Evolutionary conservation across 1,140 invertebrate genomes (phyloP), one percentile per base, ranked within the genome.

Genomic region (Musca domestica): DNA sequence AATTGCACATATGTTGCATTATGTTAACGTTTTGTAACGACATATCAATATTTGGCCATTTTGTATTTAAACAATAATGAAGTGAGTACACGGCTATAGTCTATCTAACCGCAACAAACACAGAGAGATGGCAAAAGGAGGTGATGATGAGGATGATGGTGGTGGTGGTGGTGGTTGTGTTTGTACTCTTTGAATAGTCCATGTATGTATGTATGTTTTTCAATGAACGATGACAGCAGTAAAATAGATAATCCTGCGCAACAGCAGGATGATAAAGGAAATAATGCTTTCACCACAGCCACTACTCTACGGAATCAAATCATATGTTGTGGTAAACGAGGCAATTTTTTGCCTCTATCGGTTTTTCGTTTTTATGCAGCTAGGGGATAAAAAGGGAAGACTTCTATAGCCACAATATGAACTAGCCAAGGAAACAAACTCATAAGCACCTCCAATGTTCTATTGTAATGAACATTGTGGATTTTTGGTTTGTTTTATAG

Each of bases 1-100:
- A 56, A 47, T 25, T 19, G 46, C 25, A 64, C 63, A 64, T 64
- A 64, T 64, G 63, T 64, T 64, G 63, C 63, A 49, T 23, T 46
- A 64, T 64, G 63, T 64, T 64, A 64, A 64, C 63, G 46, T 46
- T 27, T 56, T 56, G 52, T 41, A 41, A 41, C 34, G 10, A 22
- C 22, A 56, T 25, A 56, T 56, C 23, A 25, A 41, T 41, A 41
- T 41, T 47, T 15, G 22, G 63, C 46, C 46, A 47, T 64, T 48
- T 25, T 64, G 22, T 25, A 48, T 64, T 23, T 46, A 48, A 64
- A 41, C 34, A 41, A 41, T 41, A 41, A 41, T 41, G 34, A 41
- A 41, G 34, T 41, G 34, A 41, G 5, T 41, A 41, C 34, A 9
- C 10, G 6, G 4, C 6, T 30, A 30, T 30, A 30, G 27, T 30